A percentile compares a stretch with the other conserved stretches of the same genome.
Conservation (phyloP, 1,140 invertebrate species). For the Aphelenchoides avenae region DNA sequence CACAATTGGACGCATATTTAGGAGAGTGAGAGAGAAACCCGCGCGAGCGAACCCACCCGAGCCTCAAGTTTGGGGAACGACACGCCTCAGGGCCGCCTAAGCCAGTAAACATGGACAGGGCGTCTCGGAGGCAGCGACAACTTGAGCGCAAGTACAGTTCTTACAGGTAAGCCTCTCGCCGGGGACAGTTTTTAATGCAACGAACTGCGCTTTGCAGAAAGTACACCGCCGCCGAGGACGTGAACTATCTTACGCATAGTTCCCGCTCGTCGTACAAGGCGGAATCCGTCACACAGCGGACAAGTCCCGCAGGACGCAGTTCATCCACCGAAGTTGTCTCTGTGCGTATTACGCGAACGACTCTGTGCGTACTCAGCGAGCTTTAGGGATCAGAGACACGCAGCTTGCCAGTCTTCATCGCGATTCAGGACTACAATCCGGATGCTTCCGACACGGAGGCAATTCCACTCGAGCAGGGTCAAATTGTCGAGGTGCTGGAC, state of each 20-base stretch:
- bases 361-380: no score
- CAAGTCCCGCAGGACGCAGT: conserved; percentile 31
- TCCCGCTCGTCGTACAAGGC: conserved; percentile 42
- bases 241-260: conserved; percentile 30
- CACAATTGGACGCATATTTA: no score
- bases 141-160: conserved; percentile 13
- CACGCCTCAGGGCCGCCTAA: no score
- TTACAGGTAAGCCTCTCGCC: background rate
- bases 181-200: background rate
- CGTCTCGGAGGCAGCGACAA: conserved; percentile 7
- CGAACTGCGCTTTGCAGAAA: background rate
- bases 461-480: conserved; percentile 74
- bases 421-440: conserved; percentile 72
- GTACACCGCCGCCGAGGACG: background rate
- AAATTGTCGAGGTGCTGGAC: conserved; percentile 78
- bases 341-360: conserved; percentile 12
- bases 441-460: conserved; percentile 68
- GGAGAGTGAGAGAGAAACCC: no score
- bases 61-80: no score
- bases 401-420: conserved; percentile 67
- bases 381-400: conserved; percentile 49
- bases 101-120: conserved; percentile 11
- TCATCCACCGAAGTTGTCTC: conserved; percentile 42
- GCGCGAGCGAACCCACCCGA: no score
- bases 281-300: conserved; percentile 41